A percentile compares a stretch with the other conserved stretches of the same genome.
Evolutionary conservation across 2,888 invertebrate genomes (phyloP).

Genomic region (Rhodophaea formosa): DNA sequence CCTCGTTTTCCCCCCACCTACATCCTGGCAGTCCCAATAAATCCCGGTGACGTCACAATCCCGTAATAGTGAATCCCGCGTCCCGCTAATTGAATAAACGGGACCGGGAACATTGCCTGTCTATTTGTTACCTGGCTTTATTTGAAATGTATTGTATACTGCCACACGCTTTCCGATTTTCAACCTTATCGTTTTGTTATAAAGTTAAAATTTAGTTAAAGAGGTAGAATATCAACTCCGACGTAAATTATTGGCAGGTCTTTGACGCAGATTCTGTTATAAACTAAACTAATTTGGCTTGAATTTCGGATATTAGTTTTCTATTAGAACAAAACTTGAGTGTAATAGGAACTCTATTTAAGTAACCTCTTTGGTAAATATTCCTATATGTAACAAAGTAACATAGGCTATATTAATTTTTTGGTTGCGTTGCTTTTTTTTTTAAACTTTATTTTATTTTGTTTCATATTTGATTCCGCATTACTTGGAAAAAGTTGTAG

Average conservation of each 20-base stretch:
- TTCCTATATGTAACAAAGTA: no score
- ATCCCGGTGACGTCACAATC: conserved; percentile 19
- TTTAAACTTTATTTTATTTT: no score
- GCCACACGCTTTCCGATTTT: not conserved
- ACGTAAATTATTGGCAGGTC: conserved; percentile 8
- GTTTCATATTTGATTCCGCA: no score
- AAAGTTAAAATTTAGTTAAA: not conserved
- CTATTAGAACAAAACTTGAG: not conserved
- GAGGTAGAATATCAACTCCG: not conserved
- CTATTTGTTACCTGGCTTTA: conserved; percentile 18
- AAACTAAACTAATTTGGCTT: conserved; percentile 8
- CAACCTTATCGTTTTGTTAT: not conserved
- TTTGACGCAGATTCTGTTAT: conserved; percentile 6
- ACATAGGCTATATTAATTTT: no score
- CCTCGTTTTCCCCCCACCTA: not conserved
- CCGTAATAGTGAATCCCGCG: conserved; percentile 18
- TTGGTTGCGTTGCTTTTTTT: no score
- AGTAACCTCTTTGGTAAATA: no score
- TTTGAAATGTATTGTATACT: conserved; percentile 4
- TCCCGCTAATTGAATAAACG: conserved; percentile 19
- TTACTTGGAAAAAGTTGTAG: no score
- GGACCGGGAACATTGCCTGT: conserved; percentile 11
- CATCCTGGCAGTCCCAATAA: not conserved
- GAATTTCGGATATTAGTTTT: not conserved
- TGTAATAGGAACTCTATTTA: no score